Conservation (phyloP, 2,113 vertebrate genomes). For the Arenaria interpres region DNA sequence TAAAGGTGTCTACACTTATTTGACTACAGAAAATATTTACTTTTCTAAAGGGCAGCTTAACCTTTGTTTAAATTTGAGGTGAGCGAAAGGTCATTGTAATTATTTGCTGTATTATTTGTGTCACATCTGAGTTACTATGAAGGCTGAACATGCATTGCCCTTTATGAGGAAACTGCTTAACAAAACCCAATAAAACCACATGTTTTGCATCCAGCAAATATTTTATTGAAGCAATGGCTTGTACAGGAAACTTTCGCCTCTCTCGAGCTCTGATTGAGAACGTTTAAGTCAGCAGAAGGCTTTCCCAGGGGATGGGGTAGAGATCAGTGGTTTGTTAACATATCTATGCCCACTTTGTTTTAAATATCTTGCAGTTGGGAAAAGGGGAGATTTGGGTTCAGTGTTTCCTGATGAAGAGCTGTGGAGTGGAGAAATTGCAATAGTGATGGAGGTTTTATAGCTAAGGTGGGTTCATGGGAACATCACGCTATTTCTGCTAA, state of each 20-base stretch:
- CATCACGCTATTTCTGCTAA: not conserved
- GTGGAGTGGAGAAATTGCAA: not conserved
- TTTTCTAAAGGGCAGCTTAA: constrained; percentile 82
- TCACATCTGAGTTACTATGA: constrained; percentile 76
- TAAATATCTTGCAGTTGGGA: constrained; percentile 26
- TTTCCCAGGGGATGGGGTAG: constrained; percentile 34
- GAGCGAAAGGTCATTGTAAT: constrained; percentile 79
- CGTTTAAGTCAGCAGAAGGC: constrained; percentile 44
- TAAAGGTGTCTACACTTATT: constrained; percentile 78
- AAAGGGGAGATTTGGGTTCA: not conserved
- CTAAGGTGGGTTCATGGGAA: not conserved
- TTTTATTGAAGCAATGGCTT: constrained; percentile 67
- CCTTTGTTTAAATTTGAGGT: constrained; percentile 83
- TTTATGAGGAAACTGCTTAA: constrained; percentile 72
- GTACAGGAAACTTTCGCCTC: constrained; percentile 57
- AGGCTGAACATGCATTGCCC: constrained; percentile 71
- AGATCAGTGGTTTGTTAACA: constrained; percentile 11
- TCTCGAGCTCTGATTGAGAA: constrained; percentile 56
- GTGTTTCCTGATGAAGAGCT: constrained; percentile 15
- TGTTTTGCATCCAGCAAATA: constrained; percentile 66
- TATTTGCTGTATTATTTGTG: constrained; percentile 82
- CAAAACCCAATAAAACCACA: constrained; percentile 62
- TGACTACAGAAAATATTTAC: constrained; percentile 80
- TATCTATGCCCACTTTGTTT: constrained; percentile 41
- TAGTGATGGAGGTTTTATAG: not conserved